These are phyloP conservation scores for Pyrgus malvae DNA, from an alignment of 2,888 invertebrate genomes.

Conservation along the genomic window DNA sequence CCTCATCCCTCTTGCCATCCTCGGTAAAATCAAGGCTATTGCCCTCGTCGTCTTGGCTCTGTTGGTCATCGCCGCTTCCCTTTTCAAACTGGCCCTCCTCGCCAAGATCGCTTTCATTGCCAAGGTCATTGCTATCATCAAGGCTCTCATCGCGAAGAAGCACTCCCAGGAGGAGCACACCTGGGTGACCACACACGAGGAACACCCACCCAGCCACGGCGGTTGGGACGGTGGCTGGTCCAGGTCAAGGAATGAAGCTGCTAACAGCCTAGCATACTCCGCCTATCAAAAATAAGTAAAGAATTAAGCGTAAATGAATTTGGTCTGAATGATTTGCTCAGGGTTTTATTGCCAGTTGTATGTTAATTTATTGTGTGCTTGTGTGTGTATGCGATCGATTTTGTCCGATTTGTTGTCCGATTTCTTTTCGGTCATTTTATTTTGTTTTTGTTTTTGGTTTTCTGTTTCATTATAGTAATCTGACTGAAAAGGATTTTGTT, in stretches of 20 bases:
- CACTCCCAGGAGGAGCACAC: conserved; percentile 53
- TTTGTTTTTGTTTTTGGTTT: conserved; percentile 33
- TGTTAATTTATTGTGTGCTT: conserved; percentile 52
- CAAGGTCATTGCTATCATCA: conserved; percentile 62
- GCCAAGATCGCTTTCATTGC: conserved; percentile 88
- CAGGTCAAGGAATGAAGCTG: conserved; percentile 65
- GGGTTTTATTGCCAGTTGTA: conserved; percentile 38
- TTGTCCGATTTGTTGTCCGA: conserved; percentile 36
- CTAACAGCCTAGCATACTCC: conserved; percentile 64
- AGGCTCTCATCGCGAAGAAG: conserved; percentile 68
- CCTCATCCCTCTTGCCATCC: conserved; percentile 78
- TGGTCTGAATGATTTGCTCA: conserved; percentile 16
- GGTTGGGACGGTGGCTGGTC: conserved; percentile 72
- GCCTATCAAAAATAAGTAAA: conserved; percentile 56
- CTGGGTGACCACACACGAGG: conserved; percentile 50
- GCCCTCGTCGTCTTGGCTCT: conserved; percentile 84
- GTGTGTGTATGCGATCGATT: conserved; percentile 40
- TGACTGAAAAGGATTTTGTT: conserved; percentile 63
- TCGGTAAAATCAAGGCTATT: conserved; percentile 85
- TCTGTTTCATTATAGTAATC: conserved; percentile 41
- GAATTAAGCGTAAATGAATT: neutral
- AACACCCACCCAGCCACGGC: conserved; percentile 46
- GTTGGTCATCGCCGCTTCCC: conserved; percentile 85
- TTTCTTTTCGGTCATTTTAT: conserved; percentile 66
- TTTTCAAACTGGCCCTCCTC: conserved; percentile 87